Evolutionary conservation across 1,140 invertebrate species (phyloP), one percentile per base, ranked within the genome.

Genomic region (Ceratoteleas bidentatus): DNA sequence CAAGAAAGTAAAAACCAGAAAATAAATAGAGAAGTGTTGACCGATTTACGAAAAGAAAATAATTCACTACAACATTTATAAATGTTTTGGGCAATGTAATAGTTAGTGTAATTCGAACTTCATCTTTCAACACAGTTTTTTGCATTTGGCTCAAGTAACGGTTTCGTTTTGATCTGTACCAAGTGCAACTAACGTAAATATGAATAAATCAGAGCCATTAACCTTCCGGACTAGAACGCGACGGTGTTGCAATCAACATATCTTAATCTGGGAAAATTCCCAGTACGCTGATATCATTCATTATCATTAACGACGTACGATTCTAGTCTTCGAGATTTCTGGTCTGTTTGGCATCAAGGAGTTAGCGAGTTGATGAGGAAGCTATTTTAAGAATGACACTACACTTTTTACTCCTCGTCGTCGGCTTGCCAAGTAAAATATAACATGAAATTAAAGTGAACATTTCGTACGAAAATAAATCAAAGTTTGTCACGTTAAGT

Each of bases 351-450:
- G 81, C 72, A 84, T 77, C 53, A 77, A 60, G 53, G 53, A 70
- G 70, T 75, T 72, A 58, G 52, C 43, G 45, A 68, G 60, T 76
- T 79, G 81, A 84, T 83, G 76, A 76, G 76, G 34, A 62, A 62
- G 47, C 72, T 80, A 84, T 84, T 84, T 79, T 76, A 65, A 83
- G 76, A 60, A 56, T 80, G 76, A 83, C 81, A 79, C 75, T 57
- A 72, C 72, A 79, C 72, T 80, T 84, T 84, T 84, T 76, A 70
- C 73, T 69, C 60, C 49, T 56, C 62, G 61, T 47, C 38, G 76
- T n/a, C 61, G 43, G 43, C 40, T 79, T 79, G 75, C 75, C 72
- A 76, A 79, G 81, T 79, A 83, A 79, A 79, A 83, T 79, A 83
- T 79, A 83, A 83, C 75, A 47, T 52, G 47, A 68, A 80, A 80